These are phyloP conservation scores for Bombus haemorrhoidalis DNA, from an alignment of 1,140 invertebrate species.

Conservation along the genomic window DNA sequence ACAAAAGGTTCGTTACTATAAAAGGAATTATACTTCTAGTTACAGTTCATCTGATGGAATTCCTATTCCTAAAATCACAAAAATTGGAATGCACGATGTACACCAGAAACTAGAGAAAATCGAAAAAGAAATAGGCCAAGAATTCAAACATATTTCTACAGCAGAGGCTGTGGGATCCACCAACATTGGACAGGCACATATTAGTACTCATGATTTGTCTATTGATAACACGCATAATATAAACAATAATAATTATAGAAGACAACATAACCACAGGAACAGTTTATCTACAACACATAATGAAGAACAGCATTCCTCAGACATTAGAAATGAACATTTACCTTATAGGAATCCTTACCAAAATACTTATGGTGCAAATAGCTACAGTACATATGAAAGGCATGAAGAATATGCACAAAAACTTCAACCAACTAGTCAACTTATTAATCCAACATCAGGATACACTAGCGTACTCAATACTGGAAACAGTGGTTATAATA, in stretches of 20 bases:
- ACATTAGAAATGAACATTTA: not conserved
- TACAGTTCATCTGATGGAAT: constrained; percentile 54
- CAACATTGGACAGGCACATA: constrained; percentile 13
- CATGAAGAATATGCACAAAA: constrained; percentile 19
- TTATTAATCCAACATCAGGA: constrained; percentile 5
- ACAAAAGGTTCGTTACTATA: constrained; percentile 67
- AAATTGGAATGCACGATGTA: constrained; percentile 8
- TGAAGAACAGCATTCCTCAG: constrained; percentile 37
- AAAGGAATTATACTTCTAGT: constrained; percentile 72
- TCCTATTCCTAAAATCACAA: not conserved
- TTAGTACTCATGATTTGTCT: not conserved
- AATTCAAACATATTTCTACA: constrained; percentile 43
- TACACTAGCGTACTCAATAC: constrained; percentile 18
- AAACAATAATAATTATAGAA: constrained; percentile 44
- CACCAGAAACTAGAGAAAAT: constrained; percentile 46
- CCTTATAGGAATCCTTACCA: constrained; percentile 27
- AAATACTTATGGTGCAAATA: constrained; percentile 26
- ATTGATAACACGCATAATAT: constrained; percentile 33
- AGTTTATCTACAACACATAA: constrained; percentile 4
- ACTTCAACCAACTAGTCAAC: constrained; percentile 27
- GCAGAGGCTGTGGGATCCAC: not conserved
- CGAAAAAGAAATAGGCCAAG: constrained; percentile 49
- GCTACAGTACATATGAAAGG: constrained; percentile 33
- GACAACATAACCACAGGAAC: constrained; percentile 4
- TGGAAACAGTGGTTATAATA: constrained; percentile 24